Percentiles rank a stretch among this genome's conserved stretches.
phyloP scores from a whole-genome alignment of 1,140 invertebrate species.

The Babylonia areolata region DNA sequence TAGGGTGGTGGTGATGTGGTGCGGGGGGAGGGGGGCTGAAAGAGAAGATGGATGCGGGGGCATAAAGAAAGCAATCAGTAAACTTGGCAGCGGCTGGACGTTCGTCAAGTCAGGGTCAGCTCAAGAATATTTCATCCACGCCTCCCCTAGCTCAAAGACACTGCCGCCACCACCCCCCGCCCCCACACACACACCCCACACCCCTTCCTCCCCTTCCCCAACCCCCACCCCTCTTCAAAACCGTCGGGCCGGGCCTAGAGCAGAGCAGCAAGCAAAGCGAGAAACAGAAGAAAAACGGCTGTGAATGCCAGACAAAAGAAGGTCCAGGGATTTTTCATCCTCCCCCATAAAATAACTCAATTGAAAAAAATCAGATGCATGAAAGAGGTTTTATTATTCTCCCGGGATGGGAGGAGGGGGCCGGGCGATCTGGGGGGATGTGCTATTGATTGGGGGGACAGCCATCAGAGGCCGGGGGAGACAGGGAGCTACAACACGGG shows the following conservation, averaged over 20 bases:
- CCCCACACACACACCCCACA: not conserved
- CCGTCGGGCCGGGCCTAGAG: too few relatives aligned
- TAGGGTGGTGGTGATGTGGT: too few relatives aligned
- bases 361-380: conserved; percentile 46
- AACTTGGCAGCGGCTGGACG: conserved; percentile 35
- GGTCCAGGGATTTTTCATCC: conserved; percentile 39
- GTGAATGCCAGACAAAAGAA: conserved; percentile 38
- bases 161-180: not conserved
- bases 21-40: conserved; percentile 1
- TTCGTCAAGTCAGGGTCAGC: conserved; percentile 35
- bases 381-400: conserved; percentile 45
- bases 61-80: conserved; percentile 45
- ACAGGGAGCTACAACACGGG: conserved; percentile 20
- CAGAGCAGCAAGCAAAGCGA: too few relatives aligned
- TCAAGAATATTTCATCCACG: conserved; percentile 20
- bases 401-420: conserved; percentile 32
- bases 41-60: conserved; percentile 36
- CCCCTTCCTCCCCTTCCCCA: not conserved
- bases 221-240: not conserved
- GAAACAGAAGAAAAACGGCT: conserved; percentile 31
- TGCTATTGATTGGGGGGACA: conserved; percentile 41
- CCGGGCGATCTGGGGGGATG: conserved; percentile 29
- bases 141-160: conserved; percentile 17
- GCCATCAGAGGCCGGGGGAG: conserved; percentile 32
- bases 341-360: conserved; percentile 35